These are phyloP conservation scores for Drosophila auraria DNA, from an alignment of 1,140 invertebrate genomes.

Conservation along the genomic window DNA sequence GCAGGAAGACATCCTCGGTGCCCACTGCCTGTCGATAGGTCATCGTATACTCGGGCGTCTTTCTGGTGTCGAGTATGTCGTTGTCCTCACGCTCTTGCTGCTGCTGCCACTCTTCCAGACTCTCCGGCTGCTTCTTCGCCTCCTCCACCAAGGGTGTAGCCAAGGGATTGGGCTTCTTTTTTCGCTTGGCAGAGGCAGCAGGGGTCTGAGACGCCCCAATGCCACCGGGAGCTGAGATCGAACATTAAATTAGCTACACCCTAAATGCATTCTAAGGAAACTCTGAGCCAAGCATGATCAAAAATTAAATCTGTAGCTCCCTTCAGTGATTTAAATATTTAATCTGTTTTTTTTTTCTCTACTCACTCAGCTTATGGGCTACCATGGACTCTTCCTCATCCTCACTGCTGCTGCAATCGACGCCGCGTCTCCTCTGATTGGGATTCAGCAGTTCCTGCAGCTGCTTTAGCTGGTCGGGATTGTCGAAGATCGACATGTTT, in stretches of 20 bases:
- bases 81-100: conserved; percentile 83
- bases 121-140: conserved; percentile 71
- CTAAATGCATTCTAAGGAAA: too few species aligned
- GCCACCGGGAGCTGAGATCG: conserved; percentile 48
- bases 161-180: conserved; percentile 52
- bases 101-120: conserved; percentile 87
- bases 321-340: neutral
- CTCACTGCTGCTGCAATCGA: conserved; percentile 63
- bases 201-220: conserved; percentile 40
- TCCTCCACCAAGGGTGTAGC: conserved; percentile 46
- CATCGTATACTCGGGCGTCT: conserved; percentile 92
- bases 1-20: conserved; percentile 94
- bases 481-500: conserved; percentile 78
- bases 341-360: too few species aligned
- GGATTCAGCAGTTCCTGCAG: conserved; percentile 67
- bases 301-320: neutral
- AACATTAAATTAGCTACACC: neutral
- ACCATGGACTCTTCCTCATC: conserved; percentile 65
- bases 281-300: too few species aligned
- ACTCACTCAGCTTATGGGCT: conserved; percentile 62
- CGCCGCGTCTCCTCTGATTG: conserved; percentile 29
- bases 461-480: conserved; percentile 68
- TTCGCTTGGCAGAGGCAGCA: neutral
- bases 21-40: conserved; percentile 93
- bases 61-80: conserved; percentile 88